Conservation (phyloP, 2,113 vertebrate species). For the Stictonetta naevosa region DNA sequence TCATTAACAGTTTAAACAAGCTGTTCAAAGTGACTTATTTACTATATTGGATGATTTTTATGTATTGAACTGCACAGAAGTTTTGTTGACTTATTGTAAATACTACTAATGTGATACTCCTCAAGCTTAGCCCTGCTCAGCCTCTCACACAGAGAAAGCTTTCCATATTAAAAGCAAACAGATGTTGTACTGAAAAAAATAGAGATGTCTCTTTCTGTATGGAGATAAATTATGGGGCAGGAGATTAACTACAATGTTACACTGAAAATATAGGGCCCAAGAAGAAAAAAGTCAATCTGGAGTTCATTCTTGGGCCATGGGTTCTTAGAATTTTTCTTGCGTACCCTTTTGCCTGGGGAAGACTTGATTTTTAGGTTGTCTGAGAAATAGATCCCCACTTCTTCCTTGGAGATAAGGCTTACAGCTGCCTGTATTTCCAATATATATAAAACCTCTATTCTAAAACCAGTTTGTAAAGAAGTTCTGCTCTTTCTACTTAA, state of each 20-base stretch:
- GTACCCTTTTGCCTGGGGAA: not conserved
- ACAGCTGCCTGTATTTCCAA: not conserved
- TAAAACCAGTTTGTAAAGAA: not conserved
- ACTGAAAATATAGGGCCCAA: not conserved
- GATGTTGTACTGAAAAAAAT: not conserved
- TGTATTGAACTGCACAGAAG: not conserved
- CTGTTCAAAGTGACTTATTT: not conserved
- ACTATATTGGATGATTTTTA: not conserved
- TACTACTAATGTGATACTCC: not conserved
- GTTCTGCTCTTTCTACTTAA: not conserved
- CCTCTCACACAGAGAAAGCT: fast-evolving
- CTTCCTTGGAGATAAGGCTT: not conserved
- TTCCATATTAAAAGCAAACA: not conserved
- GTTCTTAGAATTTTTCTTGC: not conserved
- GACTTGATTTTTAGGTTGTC: not conserved
- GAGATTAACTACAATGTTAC: not conserved
- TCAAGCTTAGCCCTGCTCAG: not conserved
- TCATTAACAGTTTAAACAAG: not conserved
- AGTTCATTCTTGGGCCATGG: not conserved
- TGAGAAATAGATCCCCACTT: not conserved
- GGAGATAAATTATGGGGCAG: not conserved
- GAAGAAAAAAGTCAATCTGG: not conserved
- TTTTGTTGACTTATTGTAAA: not conserved
- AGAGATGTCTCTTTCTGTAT: not conserved
- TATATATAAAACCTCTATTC: not conserved